phyloP scores from a whole-genome alignment of 2,113 vertebrate species.

The Cebus imitator region DNA sequence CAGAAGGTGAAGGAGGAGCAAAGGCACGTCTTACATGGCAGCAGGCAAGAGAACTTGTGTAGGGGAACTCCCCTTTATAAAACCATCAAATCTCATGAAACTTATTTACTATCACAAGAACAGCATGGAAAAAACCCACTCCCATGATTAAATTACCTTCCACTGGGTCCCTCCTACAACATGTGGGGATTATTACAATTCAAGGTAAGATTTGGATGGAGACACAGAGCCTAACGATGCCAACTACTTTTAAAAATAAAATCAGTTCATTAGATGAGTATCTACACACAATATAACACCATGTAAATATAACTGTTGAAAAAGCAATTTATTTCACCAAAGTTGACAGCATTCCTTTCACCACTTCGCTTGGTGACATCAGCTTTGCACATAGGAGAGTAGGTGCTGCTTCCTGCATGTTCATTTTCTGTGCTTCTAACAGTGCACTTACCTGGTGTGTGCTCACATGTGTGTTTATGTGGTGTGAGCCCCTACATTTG shows the following conservation, averaged over 20 bases:
- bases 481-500: not conserved
- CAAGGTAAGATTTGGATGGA: too few relatives aligned
- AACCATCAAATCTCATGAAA: too few relatives aligned
- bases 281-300: not conserved
- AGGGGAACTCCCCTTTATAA: too few relatives aligned
- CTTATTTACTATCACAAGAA: too few relatives aligned
- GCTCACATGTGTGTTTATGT: not conserved
- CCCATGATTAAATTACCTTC: too few relatives aligned
- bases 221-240: too few relatives aligned
- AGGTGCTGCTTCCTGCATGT: not conserved
- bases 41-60: too few relatives aligned
- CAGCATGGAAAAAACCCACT: too few relatives aligned
- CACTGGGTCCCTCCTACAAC: too few relatives aligned
- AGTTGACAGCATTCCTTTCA: not conserved
- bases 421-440: not conserved
- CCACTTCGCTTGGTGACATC: not conserved
- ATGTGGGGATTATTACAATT: too few relatives aligned
- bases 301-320: not conserved
- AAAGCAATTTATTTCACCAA: not conserved
- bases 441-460: not conserved
- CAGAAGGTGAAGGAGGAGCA: too few relatives aligned
- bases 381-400: not conserved
- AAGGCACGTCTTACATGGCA: too few relatives aligned
- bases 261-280: not conserved
- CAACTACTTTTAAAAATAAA: not conserved